These are phyloP conservation scores for Archaeoteleia sp. DNA, from an alignment of 2,888 invertebrate genomes.

Conservation along the genomic window DNA sequence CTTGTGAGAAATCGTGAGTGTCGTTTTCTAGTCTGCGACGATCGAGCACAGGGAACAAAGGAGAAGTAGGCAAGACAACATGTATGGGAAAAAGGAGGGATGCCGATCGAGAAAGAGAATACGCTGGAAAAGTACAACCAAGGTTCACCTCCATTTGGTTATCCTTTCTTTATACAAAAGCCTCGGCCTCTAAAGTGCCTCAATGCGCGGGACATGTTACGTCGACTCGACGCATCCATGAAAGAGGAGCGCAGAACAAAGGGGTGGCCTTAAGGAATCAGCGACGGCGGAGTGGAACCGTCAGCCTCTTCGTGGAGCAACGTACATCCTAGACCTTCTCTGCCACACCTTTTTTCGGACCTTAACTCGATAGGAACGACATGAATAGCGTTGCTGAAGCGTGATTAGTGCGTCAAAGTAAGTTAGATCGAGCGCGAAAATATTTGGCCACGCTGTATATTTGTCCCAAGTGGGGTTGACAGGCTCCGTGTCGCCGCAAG, in stretches of 20 bases:
- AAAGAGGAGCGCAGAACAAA: not conserved
- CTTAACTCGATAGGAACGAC: conserved; percentile 46
- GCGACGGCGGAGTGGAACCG: too few relatives aligned
- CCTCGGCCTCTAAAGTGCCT: conserved; percentile 72
- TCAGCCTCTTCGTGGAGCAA: not conserved
- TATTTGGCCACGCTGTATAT: conserved; percentile 46
- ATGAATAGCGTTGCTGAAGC: conserved; percentile 37
- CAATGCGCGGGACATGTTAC: conserved; percentile 34
- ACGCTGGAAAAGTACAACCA: conserved; percentile 48
- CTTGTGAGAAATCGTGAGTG: conserved; percentile 35
- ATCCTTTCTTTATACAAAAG: conserved; percentile 53
- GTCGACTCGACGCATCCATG: conserved; percentile 6
- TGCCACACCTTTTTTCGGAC: conserved; percentile 32
- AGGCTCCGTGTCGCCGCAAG: conserved; percentile 48
- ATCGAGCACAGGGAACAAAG: conserved; percentile 54
- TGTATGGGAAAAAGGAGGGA: conserved; percentile 6
- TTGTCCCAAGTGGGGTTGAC: conserved; percentile 58
- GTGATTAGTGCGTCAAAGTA: conserved; percentile 25
- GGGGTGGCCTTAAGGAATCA: not conserved
- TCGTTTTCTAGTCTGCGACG: conserved; percentile 59
- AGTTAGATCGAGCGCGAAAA: conserved; percentile 32
- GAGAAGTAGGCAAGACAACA: conserved; percentile 22
- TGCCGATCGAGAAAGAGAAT: conserved; percentile 40
- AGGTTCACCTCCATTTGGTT: conserved; percentile 46
- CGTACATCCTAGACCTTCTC: too few relatives aligned